A percentile compares a stretch with the other conserved stretches of the same genome.
These are phyloP conservation scores for Microchrysa polita DNA, from an alignment of 2,888 invertebrate genomes.

Conservation along the genomic window DNA sequence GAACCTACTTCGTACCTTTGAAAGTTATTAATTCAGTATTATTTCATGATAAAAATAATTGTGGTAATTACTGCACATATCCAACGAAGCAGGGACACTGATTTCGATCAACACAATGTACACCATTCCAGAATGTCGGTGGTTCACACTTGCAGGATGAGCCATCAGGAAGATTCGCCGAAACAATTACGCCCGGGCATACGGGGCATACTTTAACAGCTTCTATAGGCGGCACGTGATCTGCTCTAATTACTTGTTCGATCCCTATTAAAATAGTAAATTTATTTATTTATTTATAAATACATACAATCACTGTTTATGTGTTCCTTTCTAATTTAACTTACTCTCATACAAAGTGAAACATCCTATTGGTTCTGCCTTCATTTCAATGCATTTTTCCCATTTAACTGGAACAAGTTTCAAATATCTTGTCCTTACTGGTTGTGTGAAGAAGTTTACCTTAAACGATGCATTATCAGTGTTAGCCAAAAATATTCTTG, in stretches of 20 bases:
- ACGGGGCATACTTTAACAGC: constrained; percentile 35
- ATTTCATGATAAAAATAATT: neutral
- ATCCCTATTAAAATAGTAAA: neutral
- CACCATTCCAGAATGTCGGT: constrained; percentile 77
- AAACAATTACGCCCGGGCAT: constrained; percentile 68
- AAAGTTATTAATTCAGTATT: constrained; percentile 23
- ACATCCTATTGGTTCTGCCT: constrained; percentile 82
- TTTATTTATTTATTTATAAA: constrained; percentile 2
- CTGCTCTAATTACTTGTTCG: constrained; percentile 51
- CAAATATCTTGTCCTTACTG: constrained; percentile 76
- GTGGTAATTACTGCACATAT: constrained; percentile 68
- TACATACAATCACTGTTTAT: neutral
- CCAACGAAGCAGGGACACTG: constrained; percentile 83
- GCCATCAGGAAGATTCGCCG: constrained; percentile 49
- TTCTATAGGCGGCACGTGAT: constrained; percentile 51
- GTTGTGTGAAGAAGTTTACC: constrained; percentile 74
- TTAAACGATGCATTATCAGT: constrained; percentile 72
- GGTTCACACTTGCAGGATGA: constrained; percentile 67
- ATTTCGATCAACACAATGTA: constrained; percentile 73
- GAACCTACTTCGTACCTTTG: constrained; percentile 77
- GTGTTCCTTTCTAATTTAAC: constrained; percentile 53
- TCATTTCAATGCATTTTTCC: constrained; percentile 77
- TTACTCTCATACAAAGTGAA: constrained; percentile 74
- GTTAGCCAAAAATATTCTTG: constrained; percentile 76
- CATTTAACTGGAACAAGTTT: constrained; percentile 78